A percentile compares a stretch with the other conserved stretches of the same genome.
phyloP scores from a whole-genome alignment of 2,113 vertebrate species.

The Hyla sarda region DNA sequence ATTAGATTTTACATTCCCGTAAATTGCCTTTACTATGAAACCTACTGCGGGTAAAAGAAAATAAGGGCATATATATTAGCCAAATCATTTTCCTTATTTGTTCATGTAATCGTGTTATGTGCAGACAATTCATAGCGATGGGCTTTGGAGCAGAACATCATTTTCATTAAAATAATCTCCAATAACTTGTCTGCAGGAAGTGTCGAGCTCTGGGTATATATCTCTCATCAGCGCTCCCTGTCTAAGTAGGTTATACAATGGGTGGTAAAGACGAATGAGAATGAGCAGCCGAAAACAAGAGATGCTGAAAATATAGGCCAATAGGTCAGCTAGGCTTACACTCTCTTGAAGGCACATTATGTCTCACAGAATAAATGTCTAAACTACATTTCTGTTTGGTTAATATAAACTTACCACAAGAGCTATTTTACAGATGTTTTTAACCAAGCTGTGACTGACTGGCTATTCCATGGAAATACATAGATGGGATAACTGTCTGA shows the following conservation, averaged over 20 bases:
- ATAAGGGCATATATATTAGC: not conserved
- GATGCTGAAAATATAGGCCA: slow-evolving; percentile 17
- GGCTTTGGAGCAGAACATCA: not conserved
- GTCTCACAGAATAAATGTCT: not conserved
- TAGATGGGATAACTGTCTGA: too few species aligned
- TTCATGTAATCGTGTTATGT: not conserved
- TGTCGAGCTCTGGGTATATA: not conserved
- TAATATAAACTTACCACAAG: too few species aligned
- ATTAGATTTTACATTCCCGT: not conserved
- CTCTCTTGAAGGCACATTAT: not conserved
- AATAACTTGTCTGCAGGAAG: not conserved
- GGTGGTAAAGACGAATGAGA: not conserved
- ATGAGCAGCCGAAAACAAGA: slow-evolving; percentile 16
- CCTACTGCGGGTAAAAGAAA: not conserved
- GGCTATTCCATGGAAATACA: not conserved
- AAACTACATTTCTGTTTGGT: not conserved
- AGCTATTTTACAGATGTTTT: not conserved
- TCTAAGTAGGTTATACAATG: slow-evolving; percentile 13
- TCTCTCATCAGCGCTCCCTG: not conserved
- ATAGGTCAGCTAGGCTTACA: slow-evolving; percentile 1
- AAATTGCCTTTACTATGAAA: not conserved
- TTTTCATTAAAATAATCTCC: not conserved
- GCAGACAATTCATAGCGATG: too few species aligned
- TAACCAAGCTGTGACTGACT: not conserved
- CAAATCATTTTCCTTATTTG: too few species aligned